Evolutionary conservation across 2,888 invertebrate species (phyloP).

Genomic region (Atethmia centrago): DNA sequence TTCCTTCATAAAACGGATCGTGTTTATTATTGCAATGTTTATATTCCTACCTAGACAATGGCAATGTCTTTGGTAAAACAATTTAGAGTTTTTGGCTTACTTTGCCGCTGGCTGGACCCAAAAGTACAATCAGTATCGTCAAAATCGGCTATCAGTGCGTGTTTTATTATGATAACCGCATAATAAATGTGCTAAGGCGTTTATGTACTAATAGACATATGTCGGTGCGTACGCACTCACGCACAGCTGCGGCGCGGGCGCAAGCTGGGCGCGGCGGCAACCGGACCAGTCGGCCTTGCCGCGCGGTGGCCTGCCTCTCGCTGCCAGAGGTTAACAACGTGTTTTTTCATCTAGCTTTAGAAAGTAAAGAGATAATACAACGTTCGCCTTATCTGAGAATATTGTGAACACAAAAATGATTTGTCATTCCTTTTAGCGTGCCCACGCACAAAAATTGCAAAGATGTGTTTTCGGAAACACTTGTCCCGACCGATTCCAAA

Average conservation of each 20-base stretch:
- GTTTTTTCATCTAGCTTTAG: conserved; percentile 89
- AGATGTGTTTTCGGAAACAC: conserved; percentile 38
- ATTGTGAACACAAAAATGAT: conserved; percentile 48
- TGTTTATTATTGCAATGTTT: neutral
- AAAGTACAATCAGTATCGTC: conserved; percentile 2
- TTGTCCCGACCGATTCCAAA: conserved; percentile 8
- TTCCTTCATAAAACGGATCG: neutral
- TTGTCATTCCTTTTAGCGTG: conserved; percentile 29
- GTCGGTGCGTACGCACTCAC: conserved; percentile 70
- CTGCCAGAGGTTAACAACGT: conserved; percentile 89
- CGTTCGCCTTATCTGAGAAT: conserved; percentile 72
- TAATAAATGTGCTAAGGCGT: conserved; percentile 58
- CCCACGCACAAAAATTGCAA: conserved; percentile 16
- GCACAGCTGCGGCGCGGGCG: conserved; percentile 62
- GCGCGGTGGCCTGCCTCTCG: conserved; percentile 85
- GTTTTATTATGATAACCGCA: conserved; percentile 53
- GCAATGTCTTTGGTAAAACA: neutral
- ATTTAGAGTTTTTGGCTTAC: neutral
- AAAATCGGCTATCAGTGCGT: conserved; percentile 29
- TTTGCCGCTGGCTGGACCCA: neutral
- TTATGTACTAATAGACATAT: conserved; percentile 62
- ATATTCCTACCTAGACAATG: neutral
- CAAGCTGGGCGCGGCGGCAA: conserved; percentile 70
- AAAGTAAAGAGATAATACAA: conserved; percentile 86
- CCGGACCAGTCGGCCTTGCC: conserved; percentile 87